Evolutionary conservation across 2,888 invertebrate species (phyloP).

Genomic region (Acanthacorydalis orientalis): DNA sequence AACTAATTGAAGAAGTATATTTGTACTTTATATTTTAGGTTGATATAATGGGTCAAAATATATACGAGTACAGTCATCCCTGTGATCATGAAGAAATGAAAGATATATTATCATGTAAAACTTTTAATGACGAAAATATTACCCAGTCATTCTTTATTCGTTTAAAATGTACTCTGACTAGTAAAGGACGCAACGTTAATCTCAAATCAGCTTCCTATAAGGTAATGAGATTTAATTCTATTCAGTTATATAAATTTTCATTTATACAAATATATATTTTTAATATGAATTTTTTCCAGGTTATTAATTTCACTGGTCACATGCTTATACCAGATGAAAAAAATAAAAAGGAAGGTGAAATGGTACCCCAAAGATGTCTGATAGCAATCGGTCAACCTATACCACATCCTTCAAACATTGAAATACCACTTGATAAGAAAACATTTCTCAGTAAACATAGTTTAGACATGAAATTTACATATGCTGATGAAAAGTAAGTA

Average conservation of each 20-base stretch:
- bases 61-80: slow-evolving; percentile 87
- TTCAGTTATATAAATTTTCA: too few relatives aligned
- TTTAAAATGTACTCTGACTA: slow-evolving; percentile 86
- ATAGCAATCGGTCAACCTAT: slow-evolving; percentile 67
- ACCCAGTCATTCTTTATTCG: slow-evolving; percentile 56
- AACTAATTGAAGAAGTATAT: neutral
- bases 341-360: slow-evolving; percentile 14
- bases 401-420: slow-evolving; percentile 82
- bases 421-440: slow-evolving; percentile 71
- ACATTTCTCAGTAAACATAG: slow-evolving; percentile 85
- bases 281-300: slow-evolving; percentile 35
- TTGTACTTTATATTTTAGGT: slow-evolving; percentile 55
- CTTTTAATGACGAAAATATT: slow-evolving; percentile 22
- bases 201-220: slow-evolving; percentile 91
- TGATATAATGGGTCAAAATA: slow-evolving; percentile 87
- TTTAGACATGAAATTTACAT: slow-evolving; percentile 88
- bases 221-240: slow-evolving; percentile 32
- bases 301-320: slow-evolving; percentile 76
- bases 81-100: slow-evolving; percentile 87
- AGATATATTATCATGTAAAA: slow-evolving; percentile 37
- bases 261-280: neutral
- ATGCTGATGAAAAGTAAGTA: slow-evolving; percentile 82
- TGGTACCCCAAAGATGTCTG: slow-evolving; percentile 30
- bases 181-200: slow-evolving; percentile 88
- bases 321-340: slow-evolving; percentile 29